Base-by-base conservation (phyloP, 2,113 vertebrate species). In the Leptobrachium leishanense region DNA sequence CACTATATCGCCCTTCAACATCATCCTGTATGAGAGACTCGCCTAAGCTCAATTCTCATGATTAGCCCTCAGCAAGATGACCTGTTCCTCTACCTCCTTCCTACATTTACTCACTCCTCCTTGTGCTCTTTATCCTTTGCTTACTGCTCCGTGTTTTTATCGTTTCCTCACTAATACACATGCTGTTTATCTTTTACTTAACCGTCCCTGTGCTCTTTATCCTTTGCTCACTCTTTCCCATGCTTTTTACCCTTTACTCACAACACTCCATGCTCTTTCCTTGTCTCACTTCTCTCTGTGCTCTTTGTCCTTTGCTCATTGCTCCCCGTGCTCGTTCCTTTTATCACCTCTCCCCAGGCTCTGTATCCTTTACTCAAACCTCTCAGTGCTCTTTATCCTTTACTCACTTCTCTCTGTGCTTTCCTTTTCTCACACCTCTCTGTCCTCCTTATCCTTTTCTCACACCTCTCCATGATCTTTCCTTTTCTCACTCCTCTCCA, bases 81-180 rank as follows among this genome's bases (percentile, higher is more conserved):
- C 20, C 20, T 31, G 20, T 31, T 31, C 6, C 31, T 55, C 11
- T 42, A 73, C 82, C 75, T 78, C 68, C 0, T 7, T 31, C 64
- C 76, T 31, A 43, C 8, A 54, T 75, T 81, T 0, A 40, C 41
- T 12, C 79, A 83, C 78, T 75, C 43, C 7, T 2, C 40, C 66
- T 46, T n/a, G 2, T 6, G 6, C 67, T 44, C 53, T 20, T 1
- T 53, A 4, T 20, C 5, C 46, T 53, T 6, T n/a, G n/a, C n/a
- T n/a, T n/a, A n/a, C n/a, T n/a, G n/a, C n/a, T n/a, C n/a, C n/a
- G n/a, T n/a, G n/a, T n/a, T n/a, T n/a, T n/a, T n/a, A n/a, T n/a
- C n/a, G n/a, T n/a, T n/a, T n/a, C n/a, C n/a, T n/a, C n/a, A n/a
- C n/a, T n/a, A n/a, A n/a, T n/a, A n/a, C n/a, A n/a, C n/a, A n/a